These are phyloP conservation scores for Masticophis lateralis DNA, from an alignment of 2,797 vertebrate species.

Conservation along the genomic window DNA sequence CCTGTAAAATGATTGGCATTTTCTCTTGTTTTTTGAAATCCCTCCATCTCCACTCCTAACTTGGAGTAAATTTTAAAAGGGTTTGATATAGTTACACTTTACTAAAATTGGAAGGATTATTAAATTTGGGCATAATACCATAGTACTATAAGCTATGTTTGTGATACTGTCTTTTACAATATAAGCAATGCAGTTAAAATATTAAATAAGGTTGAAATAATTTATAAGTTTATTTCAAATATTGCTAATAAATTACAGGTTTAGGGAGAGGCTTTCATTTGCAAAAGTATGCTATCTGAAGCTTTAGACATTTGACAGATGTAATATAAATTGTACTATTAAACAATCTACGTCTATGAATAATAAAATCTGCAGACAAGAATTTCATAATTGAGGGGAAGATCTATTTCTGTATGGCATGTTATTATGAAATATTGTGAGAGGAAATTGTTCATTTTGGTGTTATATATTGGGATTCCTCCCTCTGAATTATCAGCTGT, in stretches of 20 bases:
- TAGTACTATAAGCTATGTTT: neutral
- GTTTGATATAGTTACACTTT: neutral
- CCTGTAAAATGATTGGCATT: neutral
- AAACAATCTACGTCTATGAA: constrained; percentile 29
- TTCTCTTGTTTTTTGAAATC: neutral
- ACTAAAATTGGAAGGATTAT: neutral
- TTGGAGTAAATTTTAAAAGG: neutral
- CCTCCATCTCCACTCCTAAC: neutral
- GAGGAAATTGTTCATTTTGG: neutral
- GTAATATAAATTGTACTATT: constrained; percentile 36
- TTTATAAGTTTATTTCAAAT: constrained; percentile 12
- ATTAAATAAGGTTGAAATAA: constrained; percentile 28
- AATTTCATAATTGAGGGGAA: constrained; percentile 34
- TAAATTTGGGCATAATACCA: neutral
- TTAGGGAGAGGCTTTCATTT: constrained; percentile 12
- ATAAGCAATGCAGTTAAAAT: constrained; percentile 7
- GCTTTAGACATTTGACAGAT: constrained; percentile 30
- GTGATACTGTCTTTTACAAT: neutral
- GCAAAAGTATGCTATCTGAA: constrained; percentile 14
- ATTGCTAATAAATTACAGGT: constrained; percentile 25
- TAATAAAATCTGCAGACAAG: constrained; percentile 29
- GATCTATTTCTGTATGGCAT: constrained; percentile 25
- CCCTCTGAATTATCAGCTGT: constrained; percentile 13
- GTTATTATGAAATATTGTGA: constrained; percentile 34
- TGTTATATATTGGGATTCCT: constrained; percentile 14